These are phyloP conservation scores for Dichetophora obliterata DNA, from an alignment of 2,888 invertebrate genomes.

Conservation along the genomic window DNA sequence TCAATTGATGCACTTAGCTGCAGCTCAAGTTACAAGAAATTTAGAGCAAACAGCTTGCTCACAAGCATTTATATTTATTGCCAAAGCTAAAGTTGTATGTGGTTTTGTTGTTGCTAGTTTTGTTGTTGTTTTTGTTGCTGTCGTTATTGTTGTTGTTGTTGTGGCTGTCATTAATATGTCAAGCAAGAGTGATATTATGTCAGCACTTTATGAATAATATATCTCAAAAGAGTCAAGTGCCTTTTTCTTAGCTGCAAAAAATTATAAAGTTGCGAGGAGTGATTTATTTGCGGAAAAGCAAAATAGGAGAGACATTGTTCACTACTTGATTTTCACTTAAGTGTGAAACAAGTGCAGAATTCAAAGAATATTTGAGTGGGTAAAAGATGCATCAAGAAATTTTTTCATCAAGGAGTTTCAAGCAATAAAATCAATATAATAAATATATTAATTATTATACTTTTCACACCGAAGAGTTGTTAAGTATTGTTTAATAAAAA, in stretches of 20 bases:
- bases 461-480: no score
- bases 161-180: slow-evolving; percentile 46
- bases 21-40: neutral
- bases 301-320: no score
- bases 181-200: slow-evolving; percentile 6
- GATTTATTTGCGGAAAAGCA: no score
- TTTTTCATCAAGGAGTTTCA: no score
- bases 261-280: no score
- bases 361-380: no score
- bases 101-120: neutral
- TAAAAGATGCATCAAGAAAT: no score
- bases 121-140: slow-evolving; percentile 31
- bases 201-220: neutral
- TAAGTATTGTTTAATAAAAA: no score
- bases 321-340: no score
- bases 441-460: no score
- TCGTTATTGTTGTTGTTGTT: slow-evolving; percentile 43
- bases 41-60: neutral
- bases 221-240: neutral
- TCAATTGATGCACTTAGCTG: neutral
- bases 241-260: neutral
- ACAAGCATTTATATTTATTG: neutral
- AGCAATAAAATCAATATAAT: no score
- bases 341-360: no score
- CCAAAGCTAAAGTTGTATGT: neutral